These are phyloP conservation scores for Rotaria socialis DNA, from an alignment of 2,888 invertebrate genomes.

Conservation along the genomic window DNA sequence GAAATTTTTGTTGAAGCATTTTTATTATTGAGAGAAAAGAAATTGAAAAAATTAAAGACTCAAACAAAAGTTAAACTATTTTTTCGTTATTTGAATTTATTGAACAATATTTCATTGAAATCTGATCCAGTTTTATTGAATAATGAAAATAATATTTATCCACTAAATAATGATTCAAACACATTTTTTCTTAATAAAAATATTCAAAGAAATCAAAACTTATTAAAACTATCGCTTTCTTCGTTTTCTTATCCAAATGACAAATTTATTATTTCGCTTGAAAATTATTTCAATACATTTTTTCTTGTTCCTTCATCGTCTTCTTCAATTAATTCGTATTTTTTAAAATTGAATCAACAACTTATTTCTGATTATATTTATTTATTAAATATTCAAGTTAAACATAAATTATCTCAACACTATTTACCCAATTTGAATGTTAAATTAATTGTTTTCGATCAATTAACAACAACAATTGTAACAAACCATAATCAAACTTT, in stretches of 20 bases:
- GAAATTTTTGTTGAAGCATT: background rate
- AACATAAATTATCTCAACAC: conserved; percentile 33
- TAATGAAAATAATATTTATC: background rate
- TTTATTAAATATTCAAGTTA: background rate
- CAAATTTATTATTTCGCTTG: background rate
- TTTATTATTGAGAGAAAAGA: background rate
- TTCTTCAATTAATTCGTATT: background rate
- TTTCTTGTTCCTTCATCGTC: background rate
- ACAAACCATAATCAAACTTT: background rate
- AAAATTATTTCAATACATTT: background rate
- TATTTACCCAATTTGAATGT: background rate
- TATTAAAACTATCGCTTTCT: background rate
- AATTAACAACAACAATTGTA: background rate
- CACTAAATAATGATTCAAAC: background rate
- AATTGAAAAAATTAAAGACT: background rate
- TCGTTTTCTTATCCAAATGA: background rate
- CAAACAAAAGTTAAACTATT: background rate
- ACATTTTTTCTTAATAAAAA: background rate
- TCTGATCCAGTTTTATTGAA: background rate
- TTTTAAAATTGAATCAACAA: background rate
- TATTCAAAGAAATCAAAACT: background rate
- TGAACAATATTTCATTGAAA: background rate
- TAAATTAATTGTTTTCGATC: background rate
- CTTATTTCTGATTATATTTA: background rate
- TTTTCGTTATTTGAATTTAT: background rate